phyloP scores from a whole-genome alignment of 2,113 vertebrate species.

The Melanotaenia duboulayi region DNA sequence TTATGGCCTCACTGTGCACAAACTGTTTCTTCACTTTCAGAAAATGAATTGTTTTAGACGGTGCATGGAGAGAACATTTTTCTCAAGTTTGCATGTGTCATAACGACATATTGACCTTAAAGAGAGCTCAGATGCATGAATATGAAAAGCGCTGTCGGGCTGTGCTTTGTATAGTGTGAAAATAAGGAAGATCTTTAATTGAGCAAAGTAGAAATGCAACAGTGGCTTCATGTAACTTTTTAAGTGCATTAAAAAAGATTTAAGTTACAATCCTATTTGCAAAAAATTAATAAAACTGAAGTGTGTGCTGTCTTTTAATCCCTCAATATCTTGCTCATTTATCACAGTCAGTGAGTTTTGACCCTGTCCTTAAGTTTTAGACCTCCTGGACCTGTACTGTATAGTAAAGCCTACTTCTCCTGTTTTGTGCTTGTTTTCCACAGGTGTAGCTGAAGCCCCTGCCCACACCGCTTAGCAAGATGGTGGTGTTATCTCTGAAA shows the following conservation, averaged over 20 bases:
- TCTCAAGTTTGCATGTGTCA: conserved; percentile 7
- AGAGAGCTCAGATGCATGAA: background rate
- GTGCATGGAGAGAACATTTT: background rate
- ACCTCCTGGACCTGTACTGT: background rate
- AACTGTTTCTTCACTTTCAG: conserved; percentile 42
- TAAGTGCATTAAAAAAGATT: background rate
- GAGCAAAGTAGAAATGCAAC: background rate
- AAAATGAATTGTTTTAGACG: conserved; percentile 34
- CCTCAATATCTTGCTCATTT: conserved; percentile 23
- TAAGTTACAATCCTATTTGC: background rate
- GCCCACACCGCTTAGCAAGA: conserved; percentile 71
- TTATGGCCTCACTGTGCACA: conserved; percentile 43
- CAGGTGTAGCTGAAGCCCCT: conserved; percentile 63
- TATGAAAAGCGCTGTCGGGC: background rate
- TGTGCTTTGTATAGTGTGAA: background rate
- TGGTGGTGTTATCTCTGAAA: conserved; percentile 97
- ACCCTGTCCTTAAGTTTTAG: conserved; percentile 1
- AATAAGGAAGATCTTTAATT: conserved; percentile 1
- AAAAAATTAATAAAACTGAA: background rate
- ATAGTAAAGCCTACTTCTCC: conserved; percentile 3
- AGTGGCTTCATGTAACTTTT: background rate
- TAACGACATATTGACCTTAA: conserved; percentile 1
- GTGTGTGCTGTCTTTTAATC: background rate
- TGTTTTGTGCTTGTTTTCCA: background rate
- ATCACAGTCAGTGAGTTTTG: conserved; percentile 8